phyloP scores from a whole-genome alignment of 2,113 vertebrate species.

The Conger conger region DNA sequence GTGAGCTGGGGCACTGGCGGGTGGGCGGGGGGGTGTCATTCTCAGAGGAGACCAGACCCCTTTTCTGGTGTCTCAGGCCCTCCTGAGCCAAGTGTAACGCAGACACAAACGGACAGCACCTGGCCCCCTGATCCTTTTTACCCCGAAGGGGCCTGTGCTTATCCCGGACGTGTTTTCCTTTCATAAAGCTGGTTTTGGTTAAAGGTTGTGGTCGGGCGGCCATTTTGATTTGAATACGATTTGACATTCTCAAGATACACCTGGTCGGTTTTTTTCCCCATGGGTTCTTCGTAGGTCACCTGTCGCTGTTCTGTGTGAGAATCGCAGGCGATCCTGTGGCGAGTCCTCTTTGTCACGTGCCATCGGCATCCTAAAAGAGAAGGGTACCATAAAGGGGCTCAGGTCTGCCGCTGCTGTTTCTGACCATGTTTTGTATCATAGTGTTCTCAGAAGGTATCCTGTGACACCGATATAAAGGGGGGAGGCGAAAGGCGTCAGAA shows the following conservation, averaged over 20 bases:
- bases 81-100: slow-evolving; percentile 57
- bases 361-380: neutral
- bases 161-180: neutral
- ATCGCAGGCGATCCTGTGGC: no score
- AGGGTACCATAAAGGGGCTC: neutral
- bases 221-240: neutral
- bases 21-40: no score
- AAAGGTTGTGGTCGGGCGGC: neutral
- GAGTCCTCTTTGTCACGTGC: neutral
- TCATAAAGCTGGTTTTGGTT: neutral
- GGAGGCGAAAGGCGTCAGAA: no score
- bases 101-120: slow-evolving; percentile 30
- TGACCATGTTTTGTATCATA: neutral
- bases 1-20: neutral
- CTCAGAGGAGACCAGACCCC: slow-evolving; percentile 19
- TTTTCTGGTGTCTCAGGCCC: slow-evolving; percentile 35
- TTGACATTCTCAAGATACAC: neutral
- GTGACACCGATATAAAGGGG: neutral
- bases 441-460: neutral
- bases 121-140: slow-evolving; percentile 12
- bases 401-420: neutral
- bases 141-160: neutral
- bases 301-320: neutral
- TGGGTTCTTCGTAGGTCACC: neutral
- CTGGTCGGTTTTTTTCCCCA: neutral